A percentile compares a stretch with the other conserved stretches of the same genome.
These are phyloP conservation scores for Magallana angulata DNA, from an alignment of 1,140 invertebrate species.

Conservation along the genomic window DNA sequence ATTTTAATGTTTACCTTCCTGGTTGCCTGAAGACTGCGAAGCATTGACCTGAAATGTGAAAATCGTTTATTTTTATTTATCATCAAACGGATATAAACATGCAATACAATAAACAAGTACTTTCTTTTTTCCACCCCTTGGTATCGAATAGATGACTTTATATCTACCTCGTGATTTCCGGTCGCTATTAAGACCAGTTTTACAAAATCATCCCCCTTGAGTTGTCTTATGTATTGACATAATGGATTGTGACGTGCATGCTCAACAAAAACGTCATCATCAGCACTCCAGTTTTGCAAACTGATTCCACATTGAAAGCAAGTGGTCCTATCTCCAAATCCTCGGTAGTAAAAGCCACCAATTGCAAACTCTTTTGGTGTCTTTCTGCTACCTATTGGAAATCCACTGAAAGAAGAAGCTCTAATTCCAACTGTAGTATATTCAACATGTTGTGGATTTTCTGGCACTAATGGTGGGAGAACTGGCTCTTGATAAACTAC, in stretches of 20 bases:
- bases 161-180: not conserved
- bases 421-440: not conserved
- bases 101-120: no score
- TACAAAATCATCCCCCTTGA: constrained; percentile 4
- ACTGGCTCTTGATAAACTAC: not conserved
- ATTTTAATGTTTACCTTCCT: no score
- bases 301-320: constrained; percentile 10
- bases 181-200: not conserved
- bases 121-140: no score
- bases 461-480: not conserved
- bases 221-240: not conserved
- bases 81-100: no score
- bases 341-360: not conserved
- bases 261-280: not conserved
- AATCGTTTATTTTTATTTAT: no score
- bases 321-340: not conserved
- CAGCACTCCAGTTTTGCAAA: not conserved
- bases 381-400: not conserved
- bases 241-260: constrained; percentile 1
- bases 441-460: not conserved
- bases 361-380: constrained; percentile 4
- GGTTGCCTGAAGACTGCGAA: no score
- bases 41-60: no score
- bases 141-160: no score
- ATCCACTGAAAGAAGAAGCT: not conserved